Evolutionary conservation across 2,888 invertebrate genomes (phyloP).

Genomic region (Dastarcus helophoroides): DNA sequence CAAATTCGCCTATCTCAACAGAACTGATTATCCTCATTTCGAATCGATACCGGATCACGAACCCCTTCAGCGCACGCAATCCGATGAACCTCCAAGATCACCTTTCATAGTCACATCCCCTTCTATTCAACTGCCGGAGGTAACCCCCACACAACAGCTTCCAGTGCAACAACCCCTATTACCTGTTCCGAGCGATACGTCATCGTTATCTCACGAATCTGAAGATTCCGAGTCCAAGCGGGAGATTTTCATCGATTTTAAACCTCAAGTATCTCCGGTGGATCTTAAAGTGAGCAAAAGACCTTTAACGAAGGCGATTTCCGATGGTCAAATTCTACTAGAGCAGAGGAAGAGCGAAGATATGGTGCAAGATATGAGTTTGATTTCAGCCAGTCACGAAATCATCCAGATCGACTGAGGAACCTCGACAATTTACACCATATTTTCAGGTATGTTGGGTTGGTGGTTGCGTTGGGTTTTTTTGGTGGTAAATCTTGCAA

Average conservation of each 20-base stretch:
- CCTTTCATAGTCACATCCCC: conserved; percentile 52
- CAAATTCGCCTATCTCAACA: conserved; percentile 34
- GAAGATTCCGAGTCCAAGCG: conserved; percentile 45
- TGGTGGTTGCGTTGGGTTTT: too few relatives aligned
- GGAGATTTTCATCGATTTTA: conserved; percentile 81
- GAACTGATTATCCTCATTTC: conserved; percentile 22
- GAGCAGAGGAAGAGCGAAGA: conserved; percentile 42
- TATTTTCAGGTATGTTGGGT: conserved; percentile 45
- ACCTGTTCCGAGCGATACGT: conserved; percentile 25
- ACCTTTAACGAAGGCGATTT: conserved; percentile 61
- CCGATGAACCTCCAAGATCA: conserved; percentile 73
- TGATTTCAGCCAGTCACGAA: conserved; percentile 52
- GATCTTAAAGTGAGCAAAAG: conserved; percentile 19
- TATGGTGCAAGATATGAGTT: conserved; percentile 33
- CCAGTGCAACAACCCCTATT: conserved; percentile 18
- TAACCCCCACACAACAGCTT: conserved; percentile 17
- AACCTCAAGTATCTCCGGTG: conserved; percentile 51
- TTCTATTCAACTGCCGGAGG: conserved; percentile 27
- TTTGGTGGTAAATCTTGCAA: too few relatives aligned
- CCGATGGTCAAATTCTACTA: conserved; percentile 67
- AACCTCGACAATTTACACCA: conserved; percentile 23
- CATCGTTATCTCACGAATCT: conserved; percentile 30
- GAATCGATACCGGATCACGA: conserved; percentile 49
- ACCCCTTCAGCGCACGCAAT: conserved; percentile 69
- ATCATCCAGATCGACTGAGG: conserved; percentile 37